phyloP scores from a whole-genome alignment of 2,888 invertebrate genomes.

The Drosophila histrio region DNA sequence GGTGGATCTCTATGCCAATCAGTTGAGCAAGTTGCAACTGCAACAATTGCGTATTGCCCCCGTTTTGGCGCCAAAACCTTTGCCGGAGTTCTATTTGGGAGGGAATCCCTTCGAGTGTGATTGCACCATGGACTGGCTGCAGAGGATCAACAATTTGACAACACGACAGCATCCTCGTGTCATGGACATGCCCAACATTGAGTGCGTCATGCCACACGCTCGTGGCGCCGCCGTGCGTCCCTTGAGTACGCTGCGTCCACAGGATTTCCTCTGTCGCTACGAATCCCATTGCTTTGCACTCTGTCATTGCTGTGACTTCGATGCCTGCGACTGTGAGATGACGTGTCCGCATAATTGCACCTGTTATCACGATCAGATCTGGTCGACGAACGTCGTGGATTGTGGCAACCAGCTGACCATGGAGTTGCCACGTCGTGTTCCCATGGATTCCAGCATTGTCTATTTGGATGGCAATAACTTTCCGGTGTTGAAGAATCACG shows the following conservation, averaged over 20 bases:
- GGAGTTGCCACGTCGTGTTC: conserved; percentile 93
- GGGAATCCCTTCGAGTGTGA: conserved; percentile 97
- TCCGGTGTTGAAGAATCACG: conserved; percentile 93
- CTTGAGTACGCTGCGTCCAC: conserved; percentile 90
- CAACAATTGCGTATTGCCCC: conserved; percentile 91
- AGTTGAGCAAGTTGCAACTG: conserved; percentile 92
- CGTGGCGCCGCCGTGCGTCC: conserved; percentile 92
- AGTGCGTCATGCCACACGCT: conserved; percentile 94
- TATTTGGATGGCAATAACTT: conserved; percentile 96
- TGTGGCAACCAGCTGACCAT: conserved; percentile 92
- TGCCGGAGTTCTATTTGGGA: conserved; percentile 95
- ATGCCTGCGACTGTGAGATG: conserved; percentile 98
- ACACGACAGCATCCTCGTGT: conserved; percentile 93
- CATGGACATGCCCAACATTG: conserved; percentile 94
- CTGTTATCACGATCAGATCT: conserved; percentile 97
- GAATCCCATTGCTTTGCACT: conserved; percentile 97
- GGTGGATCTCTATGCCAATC: conserved; percentile 95
- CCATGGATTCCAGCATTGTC: conserved; percentile 97
- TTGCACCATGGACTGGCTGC: conserved; percentile 98
- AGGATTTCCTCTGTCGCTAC: conserved; percentile 96
- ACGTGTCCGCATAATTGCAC: conserved; percentile 96
- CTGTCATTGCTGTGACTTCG: conserved; percentile 98
- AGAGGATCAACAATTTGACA: conserved; percentile 94
- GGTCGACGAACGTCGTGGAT: conserved; percentile 96
- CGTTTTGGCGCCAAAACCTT: conserved; percentile 87